phyloP scores from a whole-genome alignment of 2,888 invertebrate genomes.

The Acleris literana region DNA sequence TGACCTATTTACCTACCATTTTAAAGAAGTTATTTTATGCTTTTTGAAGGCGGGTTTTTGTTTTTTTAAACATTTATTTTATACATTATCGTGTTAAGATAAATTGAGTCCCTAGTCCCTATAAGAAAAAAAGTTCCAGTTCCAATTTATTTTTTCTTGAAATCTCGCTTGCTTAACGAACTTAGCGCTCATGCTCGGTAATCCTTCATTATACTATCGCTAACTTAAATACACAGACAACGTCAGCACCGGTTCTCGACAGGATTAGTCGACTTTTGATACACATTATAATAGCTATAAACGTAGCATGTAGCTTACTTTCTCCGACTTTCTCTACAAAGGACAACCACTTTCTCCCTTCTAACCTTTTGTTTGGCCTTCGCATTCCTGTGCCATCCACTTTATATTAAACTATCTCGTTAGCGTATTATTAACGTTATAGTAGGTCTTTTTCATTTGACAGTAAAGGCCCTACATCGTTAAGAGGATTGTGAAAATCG shows the following conservation, averaged over 20 bases:
- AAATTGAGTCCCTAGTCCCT: too few relatives aligned
- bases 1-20: too few relatives aligned
- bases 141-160: too few relatives aligned
- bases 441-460: neutral
- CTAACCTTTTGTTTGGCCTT: constrained; percentile 47
- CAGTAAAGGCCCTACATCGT: neutral
- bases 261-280: neutral
- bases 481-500: too few relatives aligned
- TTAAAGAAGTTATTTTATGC: too few relatives aligned
- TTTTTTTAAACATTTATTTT: too few relatives aligned
- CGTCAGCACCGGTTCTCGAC: constrained; percentile 15
- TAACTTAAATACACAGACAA: neutral
- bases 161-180: too few relatives aligned
- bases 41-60: too few relatives aligned
- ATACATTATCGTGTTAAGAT: too few relatives aligned
- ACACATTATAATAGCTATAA: neutral
- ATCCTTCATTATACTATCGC: neutral
- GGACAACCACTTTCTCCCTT: constrained; percentile 63
- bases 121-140: too few relatives aligned
- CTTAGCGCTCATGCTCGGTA: neutral
- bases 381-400: neutral
- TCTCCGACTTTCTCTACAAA: constrained; percentile 65
- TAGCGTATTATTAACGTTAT: neutral
- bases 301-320: constrained; percentile 46
- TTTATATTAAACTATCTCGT: neutral